A percentile compares a stretch with the other conserved stretches of the same genome.
These are phyloP conservation scores for Polymixis lichenea DNA, from an alignment of 2,888 invertebrate species.

Conservation along the genomic window DNA sequence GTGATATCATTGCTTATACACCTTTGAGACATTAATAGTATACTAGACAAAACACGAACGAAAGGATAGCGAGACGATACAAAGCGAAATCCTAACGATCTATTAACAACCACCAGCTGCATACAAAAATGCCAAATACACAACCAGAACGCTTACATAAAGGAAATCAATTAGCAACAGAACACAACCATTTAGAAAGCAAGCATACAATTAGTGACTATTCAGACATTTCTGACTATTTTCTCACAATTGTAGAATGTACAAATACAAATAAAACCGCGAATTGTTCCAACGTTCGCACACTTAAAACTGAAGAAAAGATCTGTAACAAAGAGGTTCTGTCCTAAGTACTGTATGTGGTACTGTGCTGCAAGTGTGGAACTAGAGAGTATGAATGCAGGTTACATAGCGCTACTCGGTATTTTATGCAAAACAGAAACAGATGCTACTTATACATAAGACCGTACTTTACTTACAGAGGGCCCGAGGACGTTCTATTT, in stretches of 20 bases:
- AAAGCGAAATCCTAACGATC: neutral
- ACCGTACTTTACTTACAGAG: too few species aligned
- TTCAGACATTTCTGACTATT: conserved; percentile 26
- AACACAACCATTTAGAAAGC: conserved; percentile 47
- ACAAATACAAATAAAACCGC: conserved; percentile 38
- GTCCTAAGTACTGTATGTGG: conserved; percentile 41
- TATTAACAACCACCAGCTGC: neutral
- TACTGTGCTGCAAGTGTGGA: conserved; percentile 50
- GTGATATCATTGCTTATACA: too few species aligned
- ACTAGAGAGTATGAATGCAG: conserved; percentile 43
- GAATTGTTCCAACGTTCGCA: conserved; percentile 50
- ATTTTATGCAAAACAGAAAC: too few species aligned
- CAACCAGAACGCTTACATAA: neutral
- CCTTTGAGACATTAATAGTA: neutral
- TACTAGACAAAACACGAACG: neutral
- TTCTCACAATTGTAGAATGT: conserved; percentile 42
- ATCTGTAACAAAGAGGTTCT: conserved; percentile 58
- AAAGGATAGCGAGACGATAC: neutral
- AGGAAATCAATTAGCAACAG: conserved; percentile 21
- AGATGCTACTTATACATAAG: too few species aligned
- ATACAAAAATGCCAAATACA: conserved; percentile 1
- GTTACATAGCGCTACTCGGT: conserved; percentile 24
- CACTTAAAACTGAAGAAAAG: conserved; percentile 55
- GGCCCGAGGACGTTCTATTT: too few species aligned
- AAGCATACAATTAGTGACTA: conserved; percentile 32